Percentiles rank a stretch among this genome's conserved stretches.
These are phyloP conservation scores for Nicator chloris DNA, from an alignment of 2,113 vertebrate species.

Conservation along the genomic window DNA sequence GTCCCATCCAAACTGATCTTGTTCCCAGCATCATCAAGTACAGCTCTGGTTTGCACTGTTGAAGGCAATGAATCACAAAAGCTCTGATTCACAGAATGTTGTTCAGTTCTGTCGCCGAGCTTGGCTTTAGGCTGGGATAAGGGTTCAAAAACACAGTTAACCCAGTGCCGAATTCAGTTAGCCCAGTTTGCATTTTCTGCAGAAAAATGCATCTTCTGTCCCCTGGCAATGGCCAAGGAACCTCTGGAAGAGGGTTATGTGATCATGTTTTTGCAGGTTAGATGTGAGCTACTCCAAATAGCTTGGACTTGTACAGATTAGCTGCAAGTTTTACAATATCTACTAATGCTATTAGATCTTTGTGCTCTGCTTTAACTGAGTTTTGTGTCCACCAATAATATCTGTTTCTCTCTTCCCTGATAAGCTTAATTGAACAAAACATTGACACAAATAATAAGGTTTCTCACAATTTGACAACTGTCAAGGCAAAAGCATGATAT, in stretches of 20 bases:
- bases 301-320: neutral
- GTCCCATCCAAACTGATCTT: neutral
- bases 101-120: neutral
- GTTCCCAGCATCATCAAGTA: neutral
- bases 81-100: neutral
- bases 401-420: neutral
- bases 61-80: conserved; percentile 5
- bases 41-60: neutral
- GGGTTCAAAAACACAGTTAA: neutral
- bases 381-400: neutral
- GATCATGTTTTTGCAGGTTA: neutral
- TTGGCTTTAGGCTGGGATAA: neutral
- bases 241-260: neutral
- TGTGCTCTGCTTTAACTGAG: neutral
- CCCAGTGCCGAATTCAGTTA: neutral
- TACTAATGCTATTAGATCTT: neutral
- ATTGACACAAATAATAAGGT: neutral
- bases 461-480: neutral
- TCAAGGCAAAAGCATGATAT: neutral
- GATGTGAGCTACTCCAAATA: neutral
- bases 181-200: neutral
- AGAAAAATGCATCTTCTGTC: neutral
- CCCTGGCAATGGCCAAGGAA: neutral
- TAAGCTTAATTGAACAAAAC: neutral
- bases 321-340: neutral